Evolutionary conservation across 2,888 invertebrate genomes (phyloP).

Genomic region (Sepiola atlantica): DNA sequence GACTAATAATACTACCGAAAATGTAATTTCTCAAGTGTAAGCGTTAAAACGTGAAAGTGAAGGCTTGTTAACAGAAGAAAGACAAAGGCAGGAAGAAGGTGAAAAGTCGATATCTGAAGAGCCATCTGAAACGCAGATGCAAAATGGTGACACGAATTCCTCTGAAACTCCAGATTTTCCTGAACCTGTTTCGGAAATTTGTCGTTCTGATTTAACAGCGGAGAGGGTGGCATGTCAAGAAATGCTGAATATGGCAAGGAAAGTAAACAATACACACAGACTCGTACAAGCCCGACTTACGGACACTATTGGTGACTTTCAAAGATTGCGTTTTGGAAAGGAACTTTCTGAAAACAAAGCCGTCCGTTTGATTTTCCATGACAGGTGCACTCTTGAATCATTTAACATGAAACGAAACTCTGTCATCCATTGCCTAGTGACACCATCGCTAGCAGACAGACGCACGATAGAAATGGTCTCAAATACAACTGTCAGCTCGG

Average conservation of each 20-base stretch:
- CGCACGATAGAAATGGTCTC: too few species aligned
- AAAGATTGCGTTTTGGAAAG: too few species aligned
- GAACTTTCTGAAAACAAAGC: too few species aligned
- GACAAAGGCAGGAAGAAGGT: not conserved
- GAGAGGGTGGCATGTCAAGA: not conserved
- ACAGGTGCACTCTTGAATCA: too few species aligned
- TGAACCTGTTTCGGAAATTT: too few species aligned
- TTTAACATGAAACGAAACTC: too few species aligned
- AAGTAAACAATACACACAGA: slow-evolving; percentile 74
- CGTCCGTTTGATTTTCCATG: too few species aligned
- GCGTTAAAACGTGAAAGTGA: not conserved
- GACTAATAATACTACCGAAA: not conserved
- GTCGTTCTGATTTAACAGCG: not conserved
- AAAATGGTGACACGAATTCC: not conserved
- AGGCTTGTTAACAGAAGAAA: not conserved
- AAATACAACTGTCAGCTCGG: too few species aligned
- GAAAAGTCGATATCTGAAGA: not conserved
- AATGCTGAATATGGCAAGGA: slow-evolving; percentile 50
- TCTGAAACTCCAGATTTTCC: slow-evolving; percentile 22
- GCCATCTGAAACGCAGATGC: too few species aligned
- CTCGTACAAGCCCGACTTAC: slow-evolving; percentile 69
- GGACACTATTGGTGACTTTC: slow-evolving; percentile 74
- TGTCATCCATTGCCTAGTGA: too few species aligned
- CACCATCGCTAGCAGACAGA: too few species aligned
- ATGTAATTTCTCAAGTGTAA: not conserved